Base-by-base conservation (phyloP, 1,140 invertebrate species). In the Bradysia coprophila region DNA sequence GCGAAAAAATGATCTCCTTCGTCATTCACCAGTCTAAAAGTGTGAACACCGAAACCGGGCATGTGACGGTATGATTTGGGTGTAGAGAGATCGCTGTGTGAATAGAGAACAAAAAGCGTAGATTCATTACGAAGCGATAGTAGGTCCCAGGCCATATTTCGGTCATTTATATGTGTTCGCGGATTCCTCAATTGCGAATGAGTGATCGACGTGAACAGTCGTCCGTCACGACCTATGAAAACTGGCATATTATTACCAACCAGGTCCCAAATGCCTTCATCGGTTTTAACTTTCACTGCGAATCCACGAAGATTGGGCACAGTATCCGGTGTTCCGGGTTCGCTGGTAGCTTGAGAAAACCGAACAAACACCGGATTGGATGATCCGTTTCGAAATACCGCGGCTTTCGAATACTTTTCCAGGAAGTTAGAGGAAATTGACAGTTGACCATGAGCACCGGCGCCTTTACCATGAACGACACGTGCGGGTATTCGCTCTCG, bases 391-490 rank as follows among this genome's bases (percentile, higher is more conserved):
- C 68, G 60, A 31, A 78, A 74, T 61, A 96, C 95, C 0, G 93
- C 59, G 40, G 76, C 76, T 1, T 89, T 87, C 46, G 85, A 89
- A 38, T 66, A 74, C 53, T 91, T 93, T 45, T 82, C 77, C 2
- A 73, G 75, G 19, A 97, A 88, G 54, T 95, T 86, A 52, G 95
- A 77, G 1, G 88, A 94, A 3, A 91, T 81, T 64, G 93, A 87
- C 55, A 95, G 92, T 52, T 91, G 92, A 1, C 92, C 93, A 65
- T 89, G 91, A 2, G 91, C 91, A 43, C 87, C 87, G 33, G 81
- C 80, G 50, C 91, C 92, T 65, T 94, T 94, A 1, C 91, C 91
- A 57, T 95, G 89, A 1, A 92, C 88, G 1, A 94, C 86, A 49
- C 93, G 68, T 59, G 95, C 91, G 0, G 92, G 90, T 52, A 96